These are phyloP conservation scores for Sprattus sprattus DNA, from an alignment of 2,113 vertebrate species.

Conservation along the genomic window DNA sequence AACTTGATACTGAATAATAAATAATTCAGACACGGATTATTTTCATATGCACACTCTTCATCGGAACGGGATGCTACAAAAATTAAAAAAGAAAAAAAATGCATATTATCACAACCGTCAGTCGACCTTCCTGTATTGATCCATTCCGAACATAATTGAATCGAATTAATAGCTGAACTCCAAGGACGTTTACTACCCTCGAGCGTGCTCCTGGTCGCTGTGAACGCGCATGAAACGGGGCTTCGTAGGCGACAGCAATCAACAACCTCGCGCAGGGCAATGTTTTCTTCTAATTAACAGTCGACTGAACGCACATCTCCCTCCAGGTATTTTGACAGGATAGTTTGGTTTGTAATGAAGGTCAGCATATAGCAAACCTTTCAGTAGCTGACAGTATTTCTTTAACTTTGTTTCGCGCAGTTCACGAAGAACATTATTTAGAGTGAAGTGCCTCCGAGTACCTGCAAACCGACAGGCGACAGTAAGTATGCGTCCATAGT, in stretches of 20 bases:
- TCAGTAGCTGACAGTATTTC: neutral
- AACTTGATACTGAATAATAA: constrained; percentile 6
- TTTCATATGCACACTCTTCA: neutral
- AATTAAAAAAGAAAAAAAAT: neutral
- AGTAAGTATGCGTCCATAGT: neutral
- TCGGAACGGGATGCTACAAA: neutral
- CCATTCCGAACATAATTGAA: constrained; percentile 3
- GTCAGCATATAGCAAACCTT: neutral
- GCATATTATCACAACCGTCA: neutral
- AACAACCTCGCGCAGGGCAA: neutral
- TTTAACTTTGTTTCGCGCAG: neutral
- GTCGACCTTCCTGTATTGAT: constrained; percentile 13
- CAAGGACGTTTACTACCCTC: neutral
- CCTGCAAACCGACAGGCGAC: neutral
- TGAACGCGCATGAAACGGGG: neutral
- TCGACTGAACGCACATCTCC: neutral
- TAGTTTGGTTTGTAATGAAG: neutral
- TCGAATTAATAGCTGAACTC: constrained; percentile 14
- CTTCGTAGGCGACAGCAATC: neutral
- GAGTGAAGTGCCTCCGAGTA: neutral
- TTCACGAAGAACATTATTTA: constrained; percentile 12
- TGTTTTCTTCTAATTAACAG: constrained; percentile 17
- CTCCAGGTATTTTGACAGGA: neutral
- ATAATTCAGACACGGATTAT: constrained; percentile 3
- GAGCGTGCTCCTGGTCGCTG: neutral